Conservation (phyloP, 1,140 invertebrate species). For the Oryctes rhinoceros region DNA sequence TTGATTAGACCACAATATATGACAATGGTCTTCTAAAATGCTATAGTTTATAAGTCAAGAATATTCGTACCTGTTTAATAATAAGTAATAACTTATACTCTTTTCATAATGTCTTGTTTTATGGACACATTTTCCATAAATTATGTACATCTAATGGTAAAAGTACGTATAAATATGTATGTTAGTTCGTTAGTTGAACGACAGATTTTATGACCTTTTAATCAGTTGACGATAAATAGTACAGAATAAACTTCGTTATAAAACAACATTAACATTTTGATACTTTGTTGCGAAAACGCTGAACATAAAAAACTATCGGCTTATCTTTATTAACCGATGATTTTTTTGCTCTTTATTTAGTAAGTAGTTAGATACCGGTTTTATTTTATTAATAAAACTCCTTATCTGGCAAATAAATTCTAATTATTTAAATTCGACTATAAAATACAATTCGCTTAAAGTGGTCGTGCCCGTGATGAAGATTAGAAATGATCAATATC, state of each 20-base stretch:
- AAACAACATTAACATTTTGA: background rate
- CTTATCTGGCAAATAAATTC: background rate
- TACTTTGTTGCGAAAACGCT: background rate
- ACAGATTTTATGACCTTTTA: conserved; percentile 31
- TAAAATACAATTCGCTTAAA: background rate
- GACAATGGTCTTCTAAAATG: too few species aligned
- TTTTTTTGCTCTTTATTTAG: background rate
- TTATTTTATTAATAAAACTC: background rate
- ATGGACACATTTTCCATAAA: background rate
- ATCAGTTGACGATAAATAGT: conserved; percentile 3
- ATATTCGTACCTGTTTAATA: background rate
- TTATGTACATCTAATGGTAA: conserved; percentile 3
- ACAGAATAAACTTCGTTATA: background rate
- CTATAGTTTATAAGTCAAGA: too few species aligned
- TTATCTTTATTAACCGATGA: background rate
- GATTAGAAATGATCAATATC: background rate
- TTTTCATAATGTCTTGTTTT: background rate
- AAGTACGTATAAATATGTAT: background rate
- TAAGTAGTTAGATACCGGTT: background rate
- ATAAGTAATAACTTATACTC: background rate
- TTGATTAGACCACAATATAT: too few species aligned
- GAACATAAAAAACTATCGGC: background rate
- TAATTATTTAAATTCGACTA: background rate
- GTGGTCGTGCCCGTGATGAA: background rate
- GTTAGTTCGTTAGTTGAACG: background rate